A percentile compares a stretch with the other conserved stretches of the same genome.
Evolutionary conservation across 2,888 invertebrate species (phyloP).

Genomic region (Tridacna crocea): DNA sequence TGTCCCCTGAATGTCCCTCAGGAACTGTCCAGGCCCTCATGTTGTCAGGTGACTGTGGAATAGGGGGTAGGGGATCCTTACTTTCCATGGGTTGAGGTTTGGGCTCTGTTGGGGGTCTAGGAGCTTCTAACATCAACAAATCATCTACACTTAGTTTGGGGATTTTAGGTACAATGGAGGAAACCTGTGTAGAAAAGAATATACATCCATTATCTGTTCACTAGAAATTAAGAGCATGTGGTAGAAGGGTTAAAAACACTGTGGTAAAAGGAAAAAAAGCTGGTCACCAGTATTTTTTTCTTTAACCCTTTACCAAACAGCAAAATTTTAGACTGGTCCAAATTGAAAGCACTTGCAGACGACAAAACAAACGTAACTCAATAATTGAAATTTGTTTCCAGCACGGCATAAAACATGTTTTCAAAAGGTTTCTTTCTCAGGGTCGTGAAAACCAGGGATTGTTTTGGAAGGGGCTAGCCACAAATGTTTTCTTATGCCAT

Average conservation of each 20-base stretch:
- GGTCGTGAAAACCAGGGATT: too few species aligned
- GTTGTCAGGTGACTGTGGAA: conserved; percentile 55
- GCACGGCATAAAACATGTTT: too few species aligned
- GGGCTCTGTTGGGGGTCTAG: conserved; percentile 50
- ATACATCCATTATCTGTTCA: too few species aligned
- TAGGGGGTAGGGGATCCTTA: conserved; percentile 59
- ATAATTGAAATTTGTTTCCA: too few species aligned
- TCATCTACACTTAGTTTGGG: conserved; percentile 79
- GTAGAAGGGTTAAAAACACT: neutral
- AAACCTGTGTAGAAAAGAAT: conserved; percentile 66
- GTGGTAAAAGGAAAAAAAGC: neutral
- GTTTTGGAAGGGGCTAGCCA: too few species aligned
- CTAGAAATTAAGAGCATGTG: too few species aligned
- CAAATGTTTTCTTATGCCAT: too few species aligned
- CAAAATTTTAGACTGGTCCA: too few species aligned
- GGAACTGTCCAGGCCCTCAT: conserved; percentile 6
- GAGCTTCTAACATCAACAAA: conserved; percentile 75
- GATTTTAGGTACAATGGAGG: conserved; percentile 77
- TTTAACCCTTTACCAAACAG: neutral
- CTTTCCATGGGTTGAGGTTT: conserved; percentile 51
- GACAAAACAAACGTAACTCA: too few species aligned
- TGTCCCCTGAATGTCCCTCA: conserved; percentile 1
- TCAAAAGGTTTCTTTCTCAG: too few species aligned
- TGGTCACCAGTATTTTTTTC: neutral
- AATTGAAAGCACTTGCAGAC: too few species aligned